phyloP scores from a whole-genome alignment of 2,113 vertebrate genomes.

The Leptocoma aspasia region DNA sequence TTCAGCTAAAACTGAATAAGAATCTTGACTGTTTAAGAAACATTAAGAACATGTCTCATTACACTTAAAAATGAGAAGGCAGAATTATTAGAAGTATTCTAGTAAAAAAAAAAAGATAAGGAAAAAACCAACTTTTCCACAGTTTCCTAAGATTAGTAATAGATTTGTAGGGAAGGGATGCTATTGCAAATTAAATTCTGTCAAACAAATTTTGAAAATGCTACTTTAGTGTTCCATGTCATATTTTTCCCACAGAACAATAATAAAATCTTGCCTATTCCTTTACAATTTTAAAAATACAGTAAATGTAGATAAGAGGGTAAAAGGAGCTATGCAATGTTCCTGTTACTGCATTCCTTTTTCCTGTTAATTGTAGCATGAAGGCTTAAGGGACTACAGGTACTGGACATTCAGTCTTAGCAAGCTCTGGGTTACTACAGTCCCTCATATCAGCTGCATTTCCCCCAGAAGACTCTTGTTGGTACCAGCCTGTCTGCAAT shows the following conservation, averaged over 20 bases:
- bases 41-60: background rate
- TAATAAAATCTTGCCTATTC: background rate
- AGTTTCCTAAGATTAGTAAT: background rate
- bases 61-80: background rate
- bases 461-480: background rate
- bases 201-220: background rate
- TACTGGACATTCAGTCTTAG: background rate
- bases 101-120: background rate
- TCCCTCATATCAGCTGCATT: background rate
- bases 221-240: background rate
- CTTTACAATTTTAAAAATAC: background rate
- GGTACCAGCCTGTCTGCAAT: background rate
- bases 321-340: background rate
- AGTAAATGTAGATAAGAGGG: background rate
- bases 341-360: background rate
- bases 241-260: background rate
- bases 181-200: background rate
- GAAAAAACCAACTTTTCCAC: background rate
- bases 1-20: background rate
- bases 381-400: background rate
- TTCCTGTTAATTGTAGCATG: background rate
- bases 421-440: background rate
- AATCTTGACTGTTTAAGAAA: background rate
- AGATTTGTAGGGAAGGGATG: background rate
- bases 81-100: background rate